A percentile compares a stretch with the other conserved stretches of the same genome.
Conservation (phyloP, 2,797 vertebrate species). For the Etheostoma perlongum region DNA sequence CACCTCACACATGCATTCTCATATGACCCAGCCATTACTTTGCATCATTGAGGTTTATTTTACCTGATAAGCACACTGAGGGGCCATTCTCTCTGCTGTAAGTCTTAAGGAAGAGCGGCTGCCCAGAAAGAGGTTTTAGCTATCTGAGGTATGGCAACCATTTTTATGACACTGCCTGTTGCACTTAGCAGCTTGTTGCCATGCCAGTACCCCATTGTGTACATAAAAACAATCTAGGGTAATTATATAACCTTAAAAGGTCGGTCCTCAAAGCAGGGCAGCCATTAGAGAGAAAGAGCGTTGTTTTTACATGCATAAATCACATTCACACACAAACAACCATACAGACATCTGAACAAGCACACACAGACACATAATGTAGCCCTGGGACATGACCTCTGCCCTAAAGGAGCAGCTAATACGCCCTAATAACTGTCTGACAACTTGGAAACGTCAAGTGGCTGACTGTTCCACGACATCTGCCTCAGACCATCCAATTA, state of each 20-base stretch:
- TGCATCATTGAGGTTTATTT: slow-evolving; percentile 77
- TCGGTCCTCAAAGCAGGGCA: slow-evolving; percentile 48
- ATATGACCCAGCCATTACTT: slow-evolving; percentile 75
- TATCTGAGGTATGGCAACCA: slow-evolving; percentile 63
- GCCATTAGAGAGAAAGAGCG: slow-evolving; percentile 52
- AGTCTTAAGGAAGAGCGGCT: slow-evolving; percentile 40
- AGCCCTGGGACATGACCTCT: slow-evolving; percentile 75
- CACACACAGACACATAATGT: slow-evolving; percentile 46
- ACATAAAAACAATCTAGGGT: slow-evolving; percentile 72
- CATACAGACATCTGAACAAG: slow-evolving; percentile 13
- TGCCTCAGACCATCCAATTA: slow-evolving; percentile 81
- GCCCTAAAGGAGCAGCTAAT: slow-evolving; percentile 83
- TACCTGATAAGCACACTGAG: slow-evolving; percentile 77
- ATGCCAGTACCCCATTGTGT: slow-evolving; percentile 55
- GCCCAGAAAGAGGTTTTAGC: slow-evolving; percentile 47
- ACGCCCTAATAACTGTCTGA: slow-evolving; percentile 79
- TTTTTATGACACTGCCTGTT: slow-evolving; percentile 72
- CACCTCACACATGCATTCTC: slow-evolving; percentile 76
- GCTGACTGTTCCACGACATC: slow-evolving; percentile 81
- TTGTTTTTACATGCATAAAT: slow-evolving; percentile 63
- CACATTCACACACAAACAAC: slow-evolving; percentile 42
- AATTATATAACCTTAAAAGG: slow-evolving; percentile 76
- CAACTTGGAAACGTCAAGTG: slow-evolving; percentile 82
- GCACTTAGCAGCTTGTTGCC: slow-evolving; percentile 70
- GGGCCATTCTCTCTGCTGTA: slow-evolving; percentile 62